These are phyloP conservation scores for Chymomyza costata DNA, from an alignment of 1,140 invertebrate genomes.

Conservation along the genomic window DNA sequence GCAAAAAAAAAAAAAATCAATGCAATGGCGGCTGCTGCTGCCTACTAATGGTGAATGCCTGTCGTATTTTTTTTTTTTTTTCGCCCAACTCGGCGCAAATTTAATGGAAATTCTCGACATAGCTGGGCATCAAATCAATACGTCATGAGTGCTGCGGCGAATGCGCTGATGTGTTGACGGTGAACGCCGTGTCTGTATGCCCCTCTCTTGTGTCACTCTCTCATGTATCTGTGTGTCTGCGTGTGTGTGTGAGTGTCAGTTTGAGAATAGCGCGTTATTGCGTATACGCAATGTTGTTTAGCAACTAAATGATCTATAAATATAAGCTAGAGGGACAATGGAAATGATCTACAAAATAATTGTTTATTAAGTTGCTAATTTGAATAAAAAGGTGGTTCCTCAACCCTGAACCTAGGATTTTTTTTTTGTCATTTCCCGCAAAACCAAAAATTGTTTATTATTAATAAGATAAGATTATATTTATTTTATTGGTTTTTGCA, in stretches of 20 bases:
- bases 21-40: neutral
- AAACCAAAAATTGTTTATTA: too few relatives aligned
- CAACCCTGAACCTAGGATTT: too few relatives aligned
- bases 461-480: too few relatives aligned
- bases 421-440: too few relatives aligned
- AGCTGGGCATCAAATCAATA: slow-evolving; percentile 72
- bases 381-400: too few relatives aligned
- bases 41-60: slow-evolving; percentile 66
- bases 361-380: too few relatives aligned
- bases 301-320: slow-evolving; percentile 20
- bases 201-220: too few relatives aligned
- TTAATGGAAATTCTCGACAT: slow-evolving; percentile 72
- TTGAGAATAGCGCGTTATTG: slow-evolving; percentile 48
- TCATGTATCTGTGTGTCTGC: too few relatives aligned
- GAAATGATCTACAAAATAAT: slow-evolving; percentile 8
- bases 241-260: slow-evolving; percentile 12
- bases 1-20: slow-evolving; percentile 18
- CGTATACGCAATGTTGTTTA: slow-evolving; percentile 53
- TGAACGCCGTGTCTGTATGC: too few relatives aligned
- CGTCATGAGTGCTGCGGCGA: slow-evolving; percentile 51
- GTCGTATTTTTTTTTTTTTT: slow-evolving; percentile 30
- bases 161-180: slow-evolving; percentile 57
- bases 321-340: neutral
- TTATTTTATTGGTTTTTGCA: too few relatives aligned
- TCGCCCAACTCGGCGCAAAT: slow-evolving; percentile 34